Base-by-base conservation (phyloP, 1,140 invertebrate genomes). In the Bombus turneri region DNA sequence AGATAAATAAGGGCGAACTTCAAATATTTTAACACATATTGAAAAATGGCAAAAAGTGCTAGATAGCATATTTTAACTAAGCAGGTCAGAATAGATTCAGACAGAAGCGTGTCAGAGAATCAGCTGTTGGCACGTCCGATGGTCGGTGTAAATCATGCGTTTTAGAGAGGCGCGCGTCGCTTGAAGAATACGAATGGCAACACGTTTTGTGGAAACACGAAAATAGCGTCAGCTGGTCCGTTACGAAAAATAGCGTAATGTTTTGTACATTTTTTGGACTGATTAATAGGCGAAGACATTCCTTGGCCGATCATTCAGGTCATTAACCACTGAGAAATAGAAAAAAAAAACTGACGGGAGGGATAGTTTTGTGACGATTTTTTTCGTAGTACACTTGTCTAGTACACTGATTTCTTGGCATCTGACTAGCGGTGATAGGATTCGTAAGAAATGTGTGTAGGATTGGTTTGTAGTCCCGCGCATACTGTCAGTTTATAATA, bases 261-360 rank as follows among this genome's bases (percentile, higher is more conserved):
- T 77, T 90, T 87, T 86, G 76, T 89, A 77, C 72, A 64, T 86
- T 86, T 89, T 89, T 84, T 83, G 84, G 80, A 77, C 85, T 83
- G 88, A 89, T 89, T 89, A 89, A 83, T 79, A 71, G 53, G 85
- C 83, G 59, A 43, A 53, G 43, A 74, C 62, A 85, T 90, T 78
- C 88, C 75, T 81, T 59, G 41, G 39, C 31, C 73, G 31, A 43
- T 13, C 59, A 22, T 22, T 72, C 47, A 31, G 87, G 85, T 90
- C 88, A 53, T 89, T 89, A 90, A 90, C 68, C 88, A 87, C 43
- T 69, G 85, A 68, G 74, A 87, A 87, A 66, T 87, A 31, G 1
- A 31, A 31, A 31, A 31, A 53, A 80, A 72, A 73, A 89, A 88
- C 59, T 62, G 68, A 86, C 28, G 41, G 28, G 53, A 31, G 18